Conservation (phyloP, 2,113 vertebrate species). For the Stercorarius parasiticus region DNA sequence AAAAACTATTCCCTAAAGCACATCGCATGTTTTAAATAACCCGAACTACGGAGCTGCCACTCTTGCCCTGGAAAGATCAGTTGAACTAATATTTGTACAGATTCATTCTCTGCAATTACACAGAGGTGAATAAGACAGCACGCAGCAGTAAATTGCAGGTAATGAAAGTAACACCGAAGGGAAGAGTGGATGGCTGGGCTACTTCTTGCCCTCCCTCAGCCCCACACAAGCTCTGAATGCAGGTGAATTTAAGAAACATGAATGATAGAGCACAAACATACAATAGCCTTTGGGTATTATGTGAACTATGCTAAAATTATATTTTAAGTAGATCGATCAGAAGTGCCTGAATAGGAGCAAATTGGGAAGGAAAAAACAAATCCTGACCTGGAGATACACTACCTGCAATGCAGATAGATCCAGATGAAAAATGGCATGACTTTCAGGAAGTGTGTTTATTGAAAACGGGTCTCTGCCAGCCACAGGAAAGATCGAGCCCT, state of each 20-base stretch:
- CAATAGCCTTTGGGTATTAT: not conserved
- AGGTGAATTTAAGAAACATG: not conserved
- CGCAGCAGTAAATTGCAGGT: not conserved
- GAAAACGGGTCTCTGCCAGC: not conserved
- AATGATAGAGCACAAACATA: not conserved
- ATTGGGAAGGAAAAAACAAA: not conserved
- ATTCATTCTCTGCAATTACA: conserved; percentile 5
- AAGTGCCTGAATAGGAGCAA: not conserved
- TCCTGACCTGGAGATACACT: not conserved
- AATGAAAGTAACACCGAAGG: conserved; percentile 1
- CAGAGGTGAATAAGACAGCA: not conserved
- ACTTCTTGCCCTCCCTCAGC: not conserved
- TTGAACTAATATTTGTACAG: conserved; percentile 28
- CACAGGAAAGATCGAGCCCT: not conserved
- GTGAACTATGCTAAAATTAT: not conserved
- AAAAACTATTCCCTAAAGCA: not conserved
- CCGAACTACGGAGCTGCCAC: not conserved
- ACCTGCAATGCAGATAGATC: conserved; percentile 50
- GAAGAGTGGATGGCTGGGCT: not conserved
- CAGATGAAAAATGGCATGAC: conserved; percentile 20
- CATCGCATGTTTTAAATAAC: not conserved
- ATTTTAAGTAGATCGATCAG: not conserved
- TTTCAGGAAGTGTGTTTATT: not conserved
- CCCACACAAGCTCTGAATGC: not conserved
- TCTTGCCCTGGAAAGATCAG: not conserved